Percentiles rank a stretch among this genome's conserved stretches.
Evolutionary conservation across 2,797 vertebrate species (phyloP).

Genomic region (Parotocinclus haroldoi): DNA sequence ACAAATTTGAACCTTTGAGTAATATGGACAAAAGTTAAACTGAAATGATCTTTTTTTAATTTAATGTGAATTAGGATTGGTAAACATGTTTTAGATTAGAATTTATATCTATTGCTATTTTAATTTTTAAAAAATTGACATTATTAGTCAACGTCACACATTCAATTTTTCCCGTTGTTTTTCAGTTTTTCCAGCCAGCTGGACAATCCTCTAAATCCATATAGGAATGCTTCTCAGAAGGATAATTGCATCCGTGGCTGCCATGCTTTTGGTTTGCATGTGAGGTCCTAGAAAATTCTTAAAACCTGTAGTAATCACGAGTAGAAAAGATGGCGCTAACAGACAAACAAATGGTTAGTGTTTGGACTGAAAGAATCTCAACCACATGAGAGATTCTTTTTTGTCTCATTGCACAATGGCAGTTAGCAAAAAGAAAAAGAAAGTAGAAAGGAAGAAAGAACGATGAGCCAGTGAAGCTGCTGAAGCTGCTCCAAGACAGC

Average conservation of each 20-base stretch:
- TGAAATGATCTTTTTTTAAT: too few species aligned
- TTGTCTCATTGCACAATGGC: constrained; percentile 34
- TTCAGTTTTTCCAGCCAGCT: background rate
- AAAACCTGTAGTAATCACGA: constrained; percentile 49
- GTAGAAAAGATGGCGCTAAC: constrained; percentile 42
- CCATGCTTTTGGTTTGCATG: constrained; percentile 40
- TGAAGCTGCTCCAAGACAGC: constrained; percentile 27
- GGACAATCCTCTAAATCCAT: constrained; percentile 15
- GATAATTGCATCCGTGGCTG: constrained; percentile 49
- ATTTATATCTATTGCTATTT: background rate
- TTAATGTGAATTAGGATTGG: background rate
- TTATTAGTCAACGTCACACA: too few species aligned
- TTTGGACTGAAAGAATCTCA: constrained; percentile 44
- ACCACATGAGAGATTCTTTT: constrained; percentile 46
- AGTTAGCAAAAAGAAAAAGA: constrained; percentile 10
- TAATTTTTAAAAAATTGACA: too few species aligned
- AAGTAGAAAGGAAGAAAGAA: constrained; percentile 30
- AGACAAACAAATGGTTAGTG: constrained; percentile 52
- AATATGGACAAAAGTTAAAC: too few species aligned
- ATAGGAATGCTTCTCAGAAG: constrained; percentile 29
- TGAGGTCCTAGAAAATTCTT: constrained; percentile 48
- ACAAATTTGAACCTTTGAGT: too few species aligned
- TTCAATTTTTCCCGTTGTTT: background rate
- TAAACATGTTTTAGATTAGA: constrained; percentile 8
- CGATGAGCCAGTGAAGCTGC: background rate